A percentile compares a stretch with the other conserved stretches of the same genome.
phyloP scores from a whole-genome alignment of 2,797 vertebrate genomes.

The Acropternis orthonyx region DNA sequence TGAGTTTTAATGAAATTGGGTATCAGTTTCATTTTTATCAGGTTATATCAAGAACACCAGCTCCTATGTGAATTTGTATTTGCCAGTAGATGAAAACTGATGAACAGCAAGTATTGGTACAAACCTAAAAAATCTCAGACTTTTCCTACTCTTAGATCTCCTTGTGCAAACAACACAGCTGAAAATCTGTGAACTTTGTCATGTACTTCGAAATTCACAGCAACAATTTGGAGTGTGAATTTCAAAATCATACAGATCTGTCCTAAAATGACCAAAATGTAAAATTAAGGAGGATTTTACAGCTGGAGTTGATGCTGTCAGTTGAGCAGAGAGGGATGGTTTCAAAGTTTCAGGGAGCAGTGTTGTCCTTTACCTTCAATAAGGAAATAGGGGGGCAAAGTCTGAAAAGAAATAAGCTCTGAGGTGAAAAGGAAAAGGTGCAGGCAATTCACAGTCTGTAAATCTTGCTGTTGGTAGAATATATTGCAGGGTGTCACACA shows the following conservation, averaged over 20 bases:
- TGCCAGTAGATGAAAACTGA: not conserved
- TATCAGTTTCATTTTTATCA: slow-evolving; percentile 14
- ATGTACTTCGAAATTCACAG: too few relatives aligned
- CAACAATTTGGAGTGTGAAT: too few relatives aligned
- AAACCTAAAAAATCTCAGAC: not conserved
- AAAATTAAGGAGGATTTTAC: not conserved
- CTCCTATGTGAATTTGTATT: not conserved
- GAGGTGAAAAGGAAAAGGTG: not conserved
- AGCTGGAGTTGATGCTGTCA: not conserved
- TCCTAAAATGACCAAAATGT: not conserved
- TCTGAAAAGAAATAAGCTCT: not conserved
- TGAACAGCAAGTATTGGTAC: not conserved
- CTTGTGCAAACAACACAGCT: not conserved
- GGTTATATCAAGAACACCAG: not conserved
- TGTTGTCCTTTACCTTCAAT: not conserved
- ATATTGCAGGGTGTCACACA: not conserved
- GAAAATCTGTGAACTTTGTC: not conserved
- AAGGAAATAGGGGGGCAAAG: not conserved
- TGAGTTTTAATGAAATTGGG: slow-evolving; percentile 12
- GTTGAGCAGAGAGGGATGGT: not conserved
- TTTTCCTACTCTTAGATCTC: not conserved
- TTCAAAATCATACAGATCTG: too few relatives aligned
- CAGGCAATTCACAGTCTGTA: not conserved
- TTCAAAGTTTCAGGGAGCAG: not conserved
- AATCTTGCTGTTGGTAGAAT: not conserved